Percentiles rank a stretch among this genome's conserved stretches.
Conservation (phyloP, 2,113 vertebrate species). For the Cheilinus undulatus region DNA sequence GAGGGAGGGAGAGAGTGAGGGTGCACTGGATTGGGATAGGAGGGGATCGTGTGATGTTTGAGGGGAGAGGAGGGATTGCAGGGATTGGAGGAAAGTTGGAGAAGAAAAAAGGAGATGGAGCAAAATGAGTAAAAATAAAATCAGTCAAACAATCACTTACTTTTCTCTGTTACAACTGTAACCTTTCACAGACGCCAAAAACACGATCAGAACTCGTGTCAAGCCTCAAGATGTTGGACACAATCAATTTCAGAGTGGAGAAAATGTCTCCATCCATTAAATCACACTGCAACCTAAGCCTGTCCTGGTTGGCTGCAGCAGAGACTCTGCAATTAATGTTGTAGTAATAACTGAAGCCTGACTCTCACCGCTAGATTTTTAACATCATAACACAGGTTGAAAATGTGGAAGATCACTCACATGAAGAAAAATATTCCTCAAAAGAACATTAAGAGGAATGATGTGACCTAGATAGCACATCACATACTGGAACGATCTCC, state of each 20-base stretch:
- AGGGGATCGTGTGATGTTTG: conserved; percentile 74
- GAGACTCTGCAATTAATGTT: conserved; percentile 43
- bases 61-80: conserved; percentile 56
- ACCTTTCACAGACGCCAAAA: conserved; percentile 26
- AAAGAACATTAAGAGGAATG: too few species aligned
- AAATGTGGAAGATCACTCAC: too few species aligned
- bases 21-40: conserved; percentile 75
- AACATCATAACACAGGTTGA: too few species aligned
- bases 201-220: conserved; percentile 33
- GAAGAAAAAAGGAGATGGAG: not conserved
- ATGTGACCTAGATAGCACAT: too few species aligned
- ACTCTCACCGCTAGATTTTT: too few species aligned
- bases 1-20: conserved; percentile 60
- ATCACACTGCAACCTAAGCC: conserved; percentile 54
- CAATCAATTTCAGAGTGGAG: conserved; percentile 46
- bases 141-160: not conserved
- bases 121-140: not conserved
- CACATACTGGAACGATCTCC: too few species aligned
- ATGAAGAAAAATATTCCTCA: too few species aligned
- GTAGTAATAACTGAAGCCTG: conserved; percentile 64
- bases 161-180: not conserved
- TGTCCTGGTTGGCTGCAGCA: conserved; percentile 28
- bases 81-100: conserved; percentile 53
- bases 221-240: conserved; percentile 22
- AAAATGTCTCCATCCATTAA: conserved; percentile 61